Evolutionary conservation across 2,113 vertebrate species (phyloP).

Genomic region (Eurystomus gularis): DNA sequence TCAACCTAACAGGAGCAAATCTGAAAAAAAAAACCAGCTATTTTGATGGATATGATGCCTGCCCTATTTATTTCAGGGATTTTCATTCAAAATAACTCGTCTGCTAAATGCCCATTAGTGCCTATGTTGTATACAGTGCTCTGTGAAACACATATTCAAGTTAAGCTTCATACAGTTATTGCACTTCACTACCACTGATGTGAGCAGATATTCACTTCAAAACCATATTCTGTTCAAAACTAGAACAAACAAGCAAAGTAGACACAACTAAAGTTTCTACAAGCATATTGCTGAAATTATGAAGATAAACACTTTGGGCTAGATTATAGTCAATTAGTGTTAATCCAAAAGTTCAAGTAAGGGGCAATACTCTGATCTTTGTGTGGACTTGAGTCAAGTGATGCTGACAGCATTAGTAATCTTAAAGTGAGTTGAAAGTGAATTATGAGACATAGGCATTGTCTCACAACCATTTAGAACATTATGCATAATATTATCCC

Average conservation of each 20-base stretch:
- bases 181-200: background rate
- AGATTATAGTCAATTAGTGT: background rate
- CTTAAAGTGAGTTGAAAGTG: background rate
- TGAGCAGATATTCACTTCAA: background rate
- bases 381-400: background rate
- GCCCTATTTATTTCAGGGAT: background rate
- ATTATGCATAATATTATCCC: background rate
- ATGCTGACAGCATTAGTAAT: background rate
- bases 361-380: background rate
- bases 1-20: background rate
- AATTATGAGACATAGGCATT: background rate
- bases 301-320: background rate
- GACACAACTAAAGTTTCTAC: background rate
- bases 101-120: background rate
- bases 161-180: background rate
- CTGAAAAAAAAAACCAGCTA: background rate
- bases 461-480: background rate
- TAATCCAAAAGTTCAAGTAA: background rate
- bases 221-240: background rate
- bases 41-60: background rate
- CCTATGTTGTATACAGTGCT: background rate
- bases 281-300: background rate
- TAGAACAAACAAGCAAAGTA: background rate
- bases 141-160: background rate
- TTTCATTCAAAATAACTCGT: background rate